Evolutionary conservation across 2,888 invertebrate genomes (phyloP), one percentile per base, ranked within the genome.

Genomic region (Sesia bembeciformis): DNA sequence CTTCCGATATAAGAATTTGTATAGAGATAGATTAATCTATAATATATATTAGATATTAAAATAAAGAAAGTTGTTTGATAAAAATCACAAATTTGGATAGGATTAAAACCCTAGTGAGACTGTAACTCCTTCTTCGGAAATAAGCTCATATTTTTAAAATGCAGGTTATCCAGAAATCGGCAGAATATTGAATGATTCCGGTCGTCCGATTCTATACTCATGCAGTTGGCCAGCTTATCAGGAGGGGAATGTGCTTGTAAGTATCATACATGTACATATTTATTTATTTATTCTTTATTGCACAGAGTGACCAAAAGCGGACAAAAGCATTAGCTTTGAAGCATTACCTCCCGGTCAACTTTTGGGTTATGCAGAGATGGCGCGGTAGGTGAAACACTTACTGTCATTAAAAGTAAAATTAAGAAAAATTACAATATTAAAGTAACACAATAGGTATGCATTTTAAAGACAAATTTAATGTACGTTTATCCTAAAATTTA

Each of bases 171-270:
- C 93, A 0, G 85, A 90, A 57, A 94, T 96, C 84, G 93, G 93
- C 3, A 81, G 81, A 62, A 90, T 91, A 64, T 78, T 96, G 59
- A 96, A 96, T 74, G 81, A 89, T 58, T 94, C 95, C 46, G 95
- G 94, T 6, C 90, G 95, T 39, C 92, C 93, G 0, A 95, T 96
- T 60, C 90, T 95, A 0, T 96, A 93, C 72, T 95, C 95, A 0
- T 96, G 96, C 81, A 94, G 94, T 68, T 96, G 95, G 95, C 96
- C 96, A 1, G 94, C 93, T 4, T 97, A 96, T 72, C 91, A 93
- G 71, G 91, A 93, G 70, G 88, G 87, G 5, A 68, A 75, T n/a
- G 87, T 85, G 57, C 66, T 78, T 60, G 91, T 91, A 74, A 70
- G 60, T 50, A 49, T 5, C n/a, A 4, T 50, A 23, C 3, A 6